phyloP scores from a whole-genome alignment of 2,888 invertebrate species.

The Nesidiocoris tenuis region DNA sequence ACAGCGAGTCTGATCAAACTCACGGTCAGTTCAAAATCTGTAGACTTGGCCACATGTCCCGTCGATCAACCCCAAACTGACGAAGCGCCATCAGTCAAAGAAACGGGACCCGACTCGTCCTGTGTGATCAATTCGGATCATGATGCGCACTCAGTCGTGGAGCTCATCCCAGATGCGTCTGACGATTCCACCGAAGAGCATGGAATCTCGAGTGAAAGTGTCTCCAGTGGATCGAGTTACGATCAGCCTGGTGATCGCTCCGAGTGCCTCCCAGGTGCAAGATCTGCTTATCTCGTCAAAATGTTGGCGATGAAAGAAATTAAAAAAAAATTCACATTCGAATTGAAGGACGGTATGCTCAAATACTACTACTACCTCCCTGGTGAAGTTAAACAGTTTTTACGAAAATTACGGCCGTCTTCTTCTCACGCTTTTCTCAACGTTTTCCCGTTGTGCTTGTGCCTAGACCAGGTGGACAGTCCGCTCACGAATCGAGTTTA shows the following conservation, averaged over 20 bases:
- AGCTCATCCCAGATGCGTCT: slow-evolving; percentile 9
- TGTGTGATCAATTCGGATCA: neutral
- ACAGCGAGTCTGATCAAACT: neutral
- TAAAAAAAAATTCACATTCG: slow-evolving; percentile 2
- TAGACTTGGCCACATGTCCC: neutral
- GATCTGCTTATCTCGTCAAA: neutral
- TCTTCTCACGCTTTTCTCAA: slow-evolving; percentile 19
- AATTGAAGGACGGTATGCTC: slow-evolving; percentile 19
- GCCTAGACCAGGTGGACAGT: slow-evolving; percentile 10
- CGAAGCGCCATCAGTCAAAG: neutral
- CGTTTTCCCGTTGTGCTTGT: slow-evolving; percentile 12
- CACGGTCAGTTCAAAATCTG: neutral
- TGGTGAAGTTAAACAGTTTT: slow-evolving; percentile 1
- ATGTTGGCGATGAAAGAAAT: slow-evolving; percentile 11
- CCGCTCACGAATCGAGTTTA: neutral
- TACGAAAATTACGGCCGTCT: slow-evolving; percentile 2
- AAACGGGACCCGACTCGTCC: neutral
- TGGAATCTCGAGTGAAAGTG: slow-evolving; percentile 9
- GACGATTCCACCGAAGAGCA: slow-evolving; percentile 23
- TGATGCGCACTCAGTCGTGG: neutral
- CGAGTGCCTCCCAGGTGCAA: neutral
- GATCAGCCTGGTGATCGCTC: neutral
- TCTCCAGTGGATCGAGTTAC: slow-evolving; percentile 9
- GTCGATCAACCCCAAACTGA: neutral
- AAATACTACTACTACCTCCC: slow-evolving; percentile 7